Base-by-base conservation (phyloP, 37 sponge, comb jelly and placozoan genomes). In the Beroe ovata region DNA sequence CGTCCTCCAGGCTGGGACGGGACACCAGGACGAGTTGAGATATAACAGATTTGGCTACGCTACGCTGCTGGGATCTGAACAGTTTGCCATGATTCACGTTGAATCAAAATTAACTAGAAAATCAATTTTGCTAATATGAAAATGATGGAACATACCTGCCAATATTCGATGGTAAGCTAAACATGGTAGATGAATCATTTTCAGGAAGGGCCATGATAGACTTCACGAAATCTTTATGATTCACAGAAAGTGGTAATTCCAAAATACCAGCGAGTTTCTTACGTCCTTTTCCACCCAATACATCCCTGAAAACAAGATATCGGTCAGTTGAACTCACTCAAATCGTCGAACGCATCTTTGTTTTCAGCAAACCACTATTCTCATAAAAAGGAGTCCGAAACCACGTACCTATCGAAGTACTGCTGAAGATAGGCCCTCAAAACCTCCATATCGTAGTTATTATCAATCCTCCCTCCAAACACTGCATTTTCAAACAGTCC, bases 391-490 rank as follows among this genome's bases (percentile, higher is more conserved):
- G 35, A 92, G 71, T 23, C 94, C 93, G 54, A 47, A 11, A 16
- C 60, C 8, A 20, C 47, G n/a, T 8, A 72, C 63, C 64, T 60
- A 59, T 94, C 91, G 88, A 94, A 98, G 90, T 69, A 94, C 88
- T 93, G 94, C 39, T 58, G 60, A 60, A 98, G 89, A 89, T 95
- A 98, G 20, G 99, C 93, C 26, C 23, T 41, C 28, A 96, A 90
- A 23, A 98, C 94, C 39, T 91, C 90, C 92, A 94, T 89, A 66
- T 98, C 99, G 91, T 91, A 96, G 23, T 88, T 89, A 69, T 98
- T 98, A 89, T 98, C 99, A 54, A 98, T 94, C 34, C 96, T 90
- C 4, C 99, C 99, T 20, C 99, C 99, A 88, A 95, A 98, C 29
- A 98, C 91, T 25, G 96, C 96, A 90, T 92, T 94, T 89, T 96